Base-by-base conservation (phyloP, 1,140 invertebrate species). In the Dreissena rostriformis region DNA sequence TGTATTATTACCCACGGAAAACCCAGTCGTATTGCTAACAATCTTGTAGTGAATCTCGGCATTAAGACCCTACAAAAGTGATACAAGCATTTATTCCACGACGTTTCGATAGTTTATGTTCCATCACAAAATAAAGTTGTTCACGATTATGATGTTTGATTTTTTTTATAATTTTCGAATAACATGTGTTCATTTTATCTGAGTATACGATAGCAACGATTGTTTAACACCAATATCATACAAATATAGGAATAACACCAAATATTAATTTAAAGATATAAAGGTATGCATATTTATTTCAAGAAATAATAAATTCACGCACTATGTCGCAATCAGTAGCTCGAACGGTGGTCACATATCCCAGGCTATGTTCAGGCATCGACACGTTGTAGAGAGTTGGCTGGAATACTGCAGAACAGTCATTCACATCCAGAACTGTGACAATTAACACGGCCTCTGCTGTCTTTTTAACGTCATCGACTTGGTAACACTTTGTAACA, bases 401-500 rank as follows among this genome's bases (percentile, higher is more conserved):
- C 11, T 22, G 14, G 24, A 81, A 81, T 17, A 63, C 55, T 11
- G 79, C 52, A 0, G 29, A 8, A 66, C 73, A 22, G 51, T 81
- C 79, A 61, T 81, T 81, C 22, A 81, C 66, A 65, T 81, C 79
- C 7, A 65, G n/a, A 12, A 81, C 29, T n/a, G 57, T 28, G 15
- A 81, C 52, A 26, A 61, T 17, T 24, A 81, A 24, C 26, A 29
- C 26, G 17, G 79, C 29, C 49, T 6, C 22, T 2, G 79, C 79
- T 63, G 49, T 39, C 51, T 73, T 81, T 14, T 73, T 52, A 14
- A 28, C 67, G 19, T 81, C 67, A 26, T 81, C 70, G 0, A n/a
- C 51, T 28, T 81, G 79, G 57, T 61, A 81, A 66, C 79, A 81
- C 79, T 81, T n/a, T n/a, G n/a, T 22, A 49, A 73, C 65, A 49